Percentiles rank a stretch among this genome's conserved stretches.
Conservation (phyloP, 2,888 invertebrate species). For the Rhagonycha fulva region DNA sequence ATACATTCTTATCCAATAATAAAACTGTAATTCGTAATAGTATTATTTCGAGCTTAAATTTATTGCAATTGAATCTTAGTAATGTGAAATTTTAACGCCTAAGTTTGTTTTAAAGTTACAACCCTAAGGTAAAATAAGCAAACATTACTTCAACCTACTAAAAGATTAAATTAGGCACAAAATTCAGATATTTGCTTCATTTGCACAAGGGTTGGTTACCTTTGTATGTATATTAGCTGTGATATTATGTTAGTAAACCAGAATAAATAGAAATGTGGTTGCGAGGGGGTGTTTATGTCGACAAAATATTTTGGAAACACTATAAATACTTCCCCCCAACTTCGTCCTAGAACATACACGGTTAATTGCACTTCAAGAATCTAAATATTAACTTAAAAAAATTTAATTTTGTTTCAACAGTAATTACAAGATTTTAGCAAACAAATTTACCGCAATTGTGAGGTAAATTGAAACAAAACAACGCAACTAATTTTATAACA, state of each 20-base stretch:
- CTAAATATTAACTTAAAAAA: background rate
- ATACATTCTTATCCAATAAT: no score
- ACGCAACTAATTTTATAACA: background rate
- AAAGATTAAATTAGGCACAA: conserved; percentile 35
- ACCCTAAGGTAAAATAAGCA: conserved; percentile 12
- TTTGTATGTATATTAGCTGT: conserved; percentile 40
- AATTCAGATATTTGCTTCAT: conserved; percentile 37
- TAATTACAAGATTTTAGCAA: background rate
- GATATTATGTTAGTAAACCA: conserved; percentile 40
- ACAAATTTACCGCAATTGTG: background rate
- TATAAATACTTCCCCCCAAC: background rate
- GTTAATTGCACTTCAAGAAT: background rate
- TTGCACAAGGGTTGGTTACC: conserved; percentile 36
- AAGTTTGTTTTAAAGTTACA: conserved; percentile 11
- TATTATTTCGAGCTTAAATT: background rate
- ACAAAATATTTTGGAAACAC: conserved; percentile 19
- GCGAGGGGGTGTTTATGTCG: conserved; percentile 39
- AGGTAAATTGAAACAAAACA: background rate
- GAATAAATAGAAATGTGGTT: conserved; percentile 39
- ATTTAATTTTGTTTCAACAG: background rate
- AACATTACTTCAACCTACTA: conserved; percentile 24
- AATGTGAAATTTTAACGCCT: conserved; percentile 14
- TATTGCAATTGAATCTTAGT: background rate
- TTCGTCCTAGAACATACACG: background rate
- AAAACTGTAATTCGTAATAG: background rate